These are phyloP conservation scores for Norana najaformis DNA, from an alignment of 2,888 invertebrate genomes.

Conservation along the genomic window DNA sequence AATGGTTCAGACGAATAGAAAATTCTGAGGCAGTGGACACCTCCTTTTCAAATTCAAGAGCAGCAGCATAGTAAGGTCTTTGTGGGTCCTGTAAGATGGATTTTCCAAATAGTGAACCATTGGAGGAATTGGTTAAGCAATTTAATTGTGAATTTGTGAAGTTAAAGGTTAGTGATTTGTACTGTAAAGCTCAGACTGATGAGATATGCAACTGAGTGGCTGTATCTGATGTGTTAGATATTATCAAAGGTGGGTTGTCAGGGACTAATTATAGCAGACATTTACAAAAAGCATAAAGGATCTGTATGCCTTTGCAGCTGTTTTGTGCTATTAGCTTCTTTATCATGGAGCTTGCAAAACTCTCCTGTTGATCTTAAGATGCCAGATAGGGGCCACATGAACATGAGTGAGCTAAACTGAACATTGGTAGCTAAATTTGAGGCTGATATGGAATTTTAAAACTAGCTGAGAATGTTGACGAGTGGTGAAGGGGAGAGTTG, in stretches of 20 bases:
- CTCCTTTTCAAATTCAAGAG: not conserved
- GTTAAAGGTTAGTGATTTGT: not conserved
- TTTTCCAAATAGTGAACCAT: not conserved
- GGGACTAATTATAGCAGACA: not conserved
- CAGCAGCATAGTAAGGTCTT: not conserved
- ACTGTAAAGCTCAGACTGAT: not conserved
- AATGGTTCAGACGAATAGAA: not conserved
- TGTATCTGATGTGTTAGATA: not conserved
- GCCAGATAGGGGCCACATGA: too few relatives aligned
- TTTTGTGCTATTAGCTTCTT: too few relatives aligned
- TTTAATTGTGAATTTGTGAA: not conserved
- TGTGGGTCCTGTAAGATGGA: not conserved
- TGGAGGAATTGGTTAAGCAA: not conserved
- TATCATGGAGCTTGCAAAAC: too few relatives aligned
- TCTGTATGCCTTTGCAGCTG: too few relatives aligned
- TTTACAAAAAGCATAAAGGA: too few relatives aligned
- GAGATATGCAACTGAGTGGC: not conserved
- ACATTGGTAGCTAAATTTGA: too few relatives aligned
- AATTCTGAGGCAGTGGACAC: not conserved
- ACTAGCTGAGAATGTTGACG: too few relatives aligned
- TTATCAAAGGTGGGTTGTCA: not conserved
- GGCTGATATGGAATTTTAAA: too few relatives aligned
- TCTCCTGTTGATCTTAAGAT: too few relatives aligned
- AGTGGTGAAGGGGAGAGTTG: too few relatives aligned
- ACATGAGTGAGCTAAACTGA: too few relatives aligned